These are phyloP conservation scores for Chaetura pelagica DNA, from an alignment of 2,113 vertebrate species.

Conservation along the genomic window DNA sequence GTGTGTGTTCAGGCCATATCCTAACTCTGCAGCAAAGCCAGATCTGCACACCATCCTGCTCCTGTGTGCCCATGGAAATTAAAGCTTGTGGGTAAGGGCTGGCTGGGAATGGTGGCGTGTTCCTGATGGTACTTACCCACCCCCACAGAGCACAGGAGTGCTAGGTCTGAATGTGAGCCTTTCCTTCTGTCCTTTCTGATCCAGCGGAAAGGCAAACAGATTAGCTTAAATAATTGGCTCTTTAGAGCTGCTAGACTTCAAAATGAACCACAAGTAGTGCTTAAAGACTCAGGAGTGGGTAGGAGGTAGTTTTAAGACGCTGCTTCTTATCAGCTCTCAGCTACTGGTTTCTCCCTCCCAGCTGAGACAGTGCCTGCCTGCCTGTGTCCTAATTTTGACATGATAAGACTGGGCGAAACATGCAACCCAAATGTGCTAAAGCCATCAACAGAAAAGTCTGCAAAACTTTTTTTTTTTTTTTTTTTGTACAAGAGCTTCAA, in stretches of 20 bases:
- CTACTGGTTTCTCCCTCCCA: background rate
- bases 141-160: fast-evolving
- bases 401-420: background rate
- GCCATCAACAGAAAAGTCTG: background rate
- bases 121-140: background rate
- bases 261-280: background rate
- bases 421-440: background rate
- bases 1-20: background rate
- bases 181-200: background rate
- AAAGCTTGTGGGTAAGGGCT: background rate
- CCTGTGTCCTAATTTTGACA: background rate
- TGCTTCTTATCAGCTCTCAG: background rate
- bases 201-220: background rate
- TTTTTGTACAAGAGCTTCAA: background rate
- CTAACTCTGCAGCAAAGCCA: background rate
- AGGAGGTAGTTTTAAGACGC: background rate
- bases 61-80: background rate
- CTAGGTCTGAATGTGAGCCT: background rate
- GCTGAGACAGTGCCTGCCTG: background rate
- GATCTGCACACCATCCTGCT: background rate
- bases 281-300: background rate
- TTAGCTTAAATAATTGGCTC: background rate
- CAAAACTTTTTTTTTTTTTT: background rate
- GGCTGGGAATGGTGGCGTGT: background rate
- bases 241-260: background rate